Conservation (phyloP, 2,113 vertebrate genomes). For the Circaetus cinerascens region DNA sequence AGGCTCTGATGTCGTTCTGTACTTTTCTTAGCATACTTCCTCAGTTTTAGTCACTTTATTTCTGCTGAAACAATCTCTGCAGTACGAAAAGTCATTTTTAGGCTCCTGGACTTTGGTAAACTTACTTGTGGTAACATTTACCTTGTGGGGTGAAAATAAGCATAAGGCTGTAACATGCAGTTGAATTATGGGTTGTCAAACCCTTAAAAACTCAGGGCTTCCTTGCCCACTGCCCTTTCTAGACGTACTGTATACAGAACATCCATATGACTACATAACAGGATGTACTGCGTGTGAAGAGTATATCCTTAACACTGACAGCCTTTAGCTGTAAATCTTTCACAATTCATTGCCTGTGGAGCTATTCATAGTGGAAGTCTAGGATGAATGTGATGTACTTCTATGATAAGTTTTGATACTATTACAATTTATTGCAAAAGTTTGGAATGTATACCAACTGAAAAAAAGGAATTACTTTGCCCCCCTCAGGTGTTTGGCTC, state of each 20-base stretch:
- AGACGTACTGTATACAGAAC: not conserved
- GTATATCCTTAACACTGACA: not conserved
- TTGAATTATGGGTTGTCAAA: not conserved
- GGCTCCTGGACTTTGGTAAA: not conserved
- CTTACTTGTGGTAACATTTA: not conserved
- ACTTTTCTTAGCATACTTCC: not conserved
- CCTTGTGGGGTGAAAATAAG: not conserved
- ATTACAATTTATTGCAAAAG: not conserved
- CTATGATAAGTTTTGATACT: not conserved
- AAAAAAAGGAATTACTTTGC: not conserved
- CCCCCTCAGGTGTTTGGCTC: not conserved
- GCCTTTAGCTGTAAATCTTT: not conserved
- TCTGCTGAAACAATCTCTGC: not conserved
- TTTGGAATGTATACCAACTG: not conserved
- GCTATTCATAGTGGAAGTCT: not conserved
- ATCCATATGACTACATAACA: accelerated
- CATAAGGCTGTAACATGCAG: too few relatives aligned
- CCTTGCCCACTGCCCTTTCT: not conserved
- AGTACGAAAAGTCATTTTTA: not conserved
- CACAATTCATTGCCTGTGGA: not conserved
- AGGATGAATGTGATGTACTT: not conserved
- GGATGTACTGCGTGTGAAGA: not conserved
- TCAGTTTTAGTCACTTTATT: not conserved
- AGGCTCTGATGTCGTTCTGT: not conserved
- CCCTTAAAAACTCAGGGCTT: not conserved